These are phyloP conservation scores for Drosophila melanosoma DNA, from an alignment of 2,888 invertebrate species.

Conservation along the genomic window DNA sequence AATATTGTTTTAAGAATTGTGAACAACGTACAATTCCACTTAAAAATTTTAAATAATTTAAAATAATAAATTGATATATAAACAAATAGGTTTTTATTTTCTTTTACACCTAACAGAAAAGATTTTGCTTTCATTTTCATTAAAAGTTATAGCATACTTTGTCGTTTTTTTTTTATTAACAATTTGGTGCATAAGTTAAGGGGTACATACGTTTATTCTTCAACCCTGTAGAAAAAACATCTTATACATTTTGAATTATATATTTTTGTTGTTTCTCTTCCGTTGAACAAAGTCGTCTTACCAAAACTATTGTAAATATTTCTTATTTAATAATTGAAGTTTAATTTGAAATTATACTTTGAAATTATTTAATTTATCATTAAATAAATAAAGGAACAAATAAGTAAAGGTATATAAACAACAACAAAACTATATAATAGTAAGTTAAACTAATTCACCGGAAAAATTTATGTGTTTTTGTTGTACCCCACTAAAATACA, in stretches of 20 bases:
- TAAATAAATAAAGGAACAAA: background rate
- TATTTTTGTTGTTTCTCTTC: background rate
- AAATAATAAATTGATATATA: background rate
- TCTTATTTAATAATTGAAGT: background rate
- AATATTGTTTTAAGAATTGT: background rate
- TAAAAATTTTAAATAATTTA: background rate
- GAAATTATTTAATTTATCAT: background rate
- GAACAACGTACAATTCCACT: background rate
- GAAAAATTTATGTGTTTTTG: background rate
- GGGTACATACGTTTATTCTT: background rate
- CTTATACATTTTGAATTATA: background rate
- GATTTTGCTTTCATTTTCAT: no score
- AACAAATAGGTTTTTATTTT: background rate
- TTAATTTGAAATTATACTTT: background rate
- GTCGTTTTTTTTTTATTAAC: background rate
- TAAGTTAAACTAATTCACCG: background rate
- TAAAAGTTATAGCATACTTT: conserved; percentile 10
- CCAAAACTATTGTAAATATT: background rate
- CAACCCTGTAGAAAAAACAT: background rate
- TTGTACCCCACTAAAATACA: conserved; percentile 14
- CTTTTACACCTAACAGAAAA: background rate
- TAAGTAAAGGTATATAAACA: background rate
- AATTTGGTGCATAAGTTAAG: background rate
- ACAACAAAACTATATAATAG: background rate
- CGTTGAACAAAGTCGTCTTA: background rate